Evolutionary conservation across 2,113 vertebrate species (phyloP), one percentile per base, ranked within the genome.

Genomic region (Lethenteron camtschaticum): DNA sequence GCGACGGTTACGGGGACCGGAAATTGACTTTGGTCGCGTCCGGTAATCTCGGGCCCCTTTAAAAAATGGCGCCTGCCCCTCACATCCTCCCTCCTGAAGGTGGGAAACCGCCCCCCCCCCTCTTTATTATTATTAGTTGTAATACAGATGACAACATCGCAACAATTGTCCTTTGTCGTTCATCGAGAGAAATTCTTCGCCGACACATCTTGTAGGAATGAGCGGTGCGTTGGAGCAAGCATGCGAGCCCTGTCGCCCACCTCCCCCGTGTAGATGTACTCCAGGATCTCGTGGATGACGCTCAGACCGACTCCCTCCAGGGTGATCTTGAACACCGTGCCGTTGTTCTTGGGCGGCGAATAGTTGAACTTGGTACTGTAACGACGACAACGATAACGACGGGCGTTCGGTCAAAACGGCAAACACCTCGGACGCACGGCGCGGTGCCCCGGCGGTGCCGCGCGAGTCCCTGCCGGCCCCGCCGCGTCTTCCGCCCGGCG

Each of bases 221-320:
- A 57, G 9, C 10, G 2, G 14, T 59, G 10, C 68, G 7, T 5
- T 13, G 55, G 18, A 71, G 20, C 16, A 13, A 24, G 75, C 75
- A 41, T 41, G 41, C 41, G 41, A 41, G 41, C 41, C 6, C 63
- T 9, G 24, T 11, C 63, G 24, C 63, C 72, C 81, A 94, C 94
- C 84, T 99, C 87, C 16, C 94, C 94, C 70, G 87, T 90, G 83
- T 96, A 99, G 80, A 99, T 86, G 77, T 90, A 97, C 76, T 97
- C 90, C 75, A 99, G 79, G 74, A 99, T 96, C 79, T 99, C 86
- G 78, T 85, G 92, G 87, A 99, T 97, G 73, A 85, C 88, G 73
- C 82, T 75, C 70, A 95, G 86, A 68, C 89, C 88, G 72, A 99
- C 87, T 41, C 91, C 94, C 80, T 96, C 87, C 59, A 99, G 84